These are phyloP conservation scores for Pseudococcus longispinus DNA, from an alignment of 2,888 invertebrate genomes.

Conservation along the genomic window DNA sequence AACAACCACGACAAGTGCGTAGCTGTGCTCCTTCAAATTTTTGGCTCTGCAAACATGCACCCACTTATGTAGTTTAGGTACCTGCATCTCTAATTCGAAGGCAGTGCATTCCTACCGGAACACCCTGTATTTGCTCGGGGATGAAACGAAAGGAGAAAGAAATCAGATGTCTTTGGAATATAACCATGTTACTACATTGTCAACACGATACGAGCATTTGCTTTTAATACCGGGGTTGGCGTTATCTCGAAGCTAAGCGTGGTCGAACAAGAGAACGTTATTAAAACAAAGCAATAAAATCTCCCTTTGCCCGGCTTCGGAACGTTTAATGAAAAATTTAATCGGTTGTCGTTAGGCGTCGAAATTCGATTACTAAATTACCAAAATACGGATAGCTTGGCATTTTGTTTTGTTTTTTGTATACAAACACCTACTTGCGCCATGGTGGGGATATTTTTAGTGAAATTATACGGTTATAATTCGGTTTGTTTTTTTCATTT, in stretches of 20 bases:
- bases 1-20: background rate
- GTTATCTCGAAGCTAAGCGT: background rate
- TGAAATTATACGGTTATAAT: constrained; percentile 5
- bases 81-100: no score
- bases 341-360: constrained; percentile 15
- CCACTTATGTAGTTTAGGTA: no score
- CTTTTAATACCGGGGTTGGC: background rate
- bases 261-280: background rate
- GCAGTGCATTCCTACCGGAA: no score
- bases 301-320: background rate
- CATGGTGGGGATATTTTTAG: background rate
- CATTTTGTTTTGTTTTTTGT: background rate
- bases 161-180: background rate
- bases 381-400: background rate
- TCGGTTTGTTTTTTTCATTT: background rate
- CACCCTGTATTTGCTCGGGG: background rate
- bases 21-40: no score
- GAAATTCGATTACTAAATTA: constrained; percentile 44
- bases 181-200: background rate
- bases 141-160: background rate
- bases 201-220: background rate
- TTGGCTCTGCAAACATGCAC: no score
- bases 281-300: constrained; percentile 29
- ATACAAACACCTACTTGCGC: constrained; percentile 14
- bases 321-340: constrained; percentile 18